Evolutionary conservation across 2,888 invertebrate species (phyloP).

Genomic region (Drosophila imparisetae): DNA sequence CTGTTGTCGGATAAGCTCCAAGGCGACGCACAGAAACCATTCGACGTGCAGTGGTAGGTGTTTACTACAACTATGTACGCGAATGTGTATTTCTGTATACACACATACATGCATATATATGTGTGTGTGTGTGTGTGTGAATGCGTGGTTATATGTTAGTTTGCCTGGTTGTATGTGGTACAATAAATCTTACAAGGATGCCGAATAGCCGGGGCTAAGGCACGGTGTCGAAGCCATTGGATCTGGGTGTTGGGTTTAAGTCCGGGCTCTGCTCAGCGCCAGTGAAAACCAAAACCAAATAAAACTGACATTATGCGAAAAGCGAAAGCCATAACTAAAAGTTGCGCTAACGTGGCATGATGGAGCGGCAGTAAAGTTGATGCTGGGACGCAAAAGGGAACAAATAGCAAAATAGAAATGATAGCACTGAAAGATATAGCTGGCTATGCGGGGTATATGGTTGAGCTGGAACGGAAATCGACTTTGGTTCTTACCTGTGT

Average conservation of each 20-base stretch:
- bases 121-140: constrained; percentile 29
- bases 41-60: constrained; percentile 37
- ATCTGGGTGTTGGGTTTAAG: constrained; percentile 34
- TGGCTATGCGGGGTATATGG: constrained; percentile 13
- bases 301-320: constrained; percentile 81
- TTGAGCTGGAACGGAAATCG: constrained; percentile 70
- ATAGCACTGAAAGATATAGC: constrained; percentile 43
- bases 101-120: not conserved
- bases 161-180: constrained; percentile 47
- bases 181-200: constrained; percentile 78
- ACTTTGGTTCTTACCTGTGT: constrained; percentile 76
- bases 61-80: constrained; percentile 39
- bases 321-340: constrained; percentile 81
- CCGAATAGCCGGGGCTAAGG: constrained; percentile 60
- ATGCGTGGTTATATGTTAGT: constrained; percentile 14
- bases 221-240: constrained; percentile 39
- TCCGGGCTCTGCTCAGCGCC: constrained; percentile 14
- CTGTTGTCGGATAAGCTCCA: constrained; percentile 27
- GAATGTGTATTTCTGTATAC: constrained; percentile 2
- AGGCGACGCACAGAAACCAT: constrained; percentile 33
- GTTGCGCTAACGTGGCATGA: constrained; percentile 75
- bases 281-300: constrained; percentile 80
- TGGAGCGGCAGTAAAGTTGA: constrained; percentile 68
- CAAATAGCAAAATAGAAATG: constrained; percentile 74
- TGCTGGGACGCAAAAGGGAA: constrained; percentile 49